Conservation (phyloP, 2,113 vertebrate genomes). For the Tachysurus fulvidraco region DNA sequence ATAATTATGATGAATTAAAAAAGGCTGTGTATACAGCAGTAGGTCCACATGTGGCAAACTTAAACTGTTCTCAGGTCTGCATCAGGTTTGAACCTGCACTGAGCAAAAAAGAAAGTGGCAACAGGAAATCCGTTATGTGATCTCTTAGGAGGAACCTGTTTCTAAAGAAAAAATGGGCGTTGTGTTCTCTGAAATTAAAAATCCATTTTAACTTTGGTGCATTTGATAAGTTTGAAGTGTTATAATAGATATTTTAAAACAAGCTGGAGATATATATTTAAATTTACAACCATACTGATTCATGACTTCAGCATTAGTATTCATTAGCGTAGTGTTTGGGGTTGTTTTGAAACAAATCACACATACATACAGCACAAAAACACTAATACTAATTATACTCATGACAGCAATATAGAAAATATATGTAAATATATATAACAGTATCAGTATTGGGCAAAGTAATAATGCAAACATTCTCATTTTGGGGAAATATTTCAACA, state of each 20-base stretch:
- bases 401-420: too few relatives aligned
- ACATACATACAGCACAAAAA: not conserved
- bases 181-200: not conserved
- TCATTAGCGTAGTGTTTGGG: not conserved
- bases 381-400: not conserved
- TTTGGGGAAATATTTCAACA: too few relatives aligned
- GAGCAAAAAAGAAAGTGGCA: not conserved
- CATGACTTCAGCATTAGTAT: not conserved
- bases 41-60: not conserved
- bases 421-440: too few relatives aligned
- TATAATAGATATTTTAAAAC: not conserved
- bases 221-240: too few relatives aligned
- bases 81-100: not conserved
- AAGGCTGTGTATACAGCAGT: not conserved
- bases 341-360: not conserved
- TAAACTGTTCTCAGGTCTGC: not conserved
- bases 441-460: too few relatives aligned
- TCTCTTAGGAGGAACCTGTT: not conserved
- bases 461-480: too few relatives aligned
- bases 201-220: too few relatives aligned
- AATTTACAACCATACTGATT: not conserved
- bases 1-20: not conserved
- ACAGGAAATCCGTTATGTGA: slow-evolving; percentile 29
- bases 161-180: not conserved
- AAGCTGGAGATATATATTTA: not conserved